Conservation (phyloP, 2,113 vertebrate genomes). For the Catagonus wagneri region DNA sequence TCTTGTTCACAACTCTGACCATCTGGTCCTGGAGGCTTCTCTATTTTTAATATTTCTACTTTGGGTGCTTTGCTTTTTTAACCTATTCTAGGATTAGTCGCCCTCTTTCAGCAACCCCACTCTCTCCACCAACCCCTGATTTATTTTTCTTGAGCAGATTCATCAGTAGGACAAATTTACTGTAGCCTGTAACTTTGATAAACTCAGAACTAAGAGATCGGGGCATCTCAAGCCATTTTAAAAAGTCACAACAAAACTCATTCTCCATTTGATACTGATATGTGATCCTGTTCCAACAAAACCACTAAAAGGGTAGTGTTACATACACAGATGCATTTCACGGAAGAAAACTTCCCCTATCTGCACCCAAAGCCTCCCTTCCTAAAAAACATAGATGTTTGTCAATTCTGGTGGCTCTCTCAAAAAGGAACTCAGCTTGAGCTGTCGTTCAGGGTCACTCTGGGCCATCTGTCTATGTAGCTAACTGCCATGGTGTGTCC, state of each 20-base stretch:
- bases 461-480: neutral
- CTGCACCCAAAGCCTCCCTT: neutral
- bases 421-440: neutral
- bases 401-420: neutral
- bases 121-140: slow-evolving; percentile 56
- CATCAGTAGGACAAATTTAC: slow-evolving; percentile 13
- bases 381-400: neutral
- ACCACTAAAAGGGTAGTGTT: neutral
- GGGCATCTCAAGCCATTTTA: neutral
- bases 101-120: slow-evolving; percentile 75
- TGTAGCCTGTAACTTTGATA: slow-evolving; percentile 27
- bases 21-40: slow-evolving; percentile 81
- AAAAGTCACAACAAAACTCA: neutral
- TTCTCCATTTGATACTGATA: neutral
- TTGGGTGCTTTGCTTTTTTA: slow-evolving; percentile 78
- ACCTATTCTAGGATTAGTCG: slow-evolving; percentile 79
- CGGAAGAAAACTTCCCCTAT: neutral
- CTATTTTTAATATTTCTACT: slow-evolving; percentile 84
- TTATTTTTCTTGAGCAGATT: slow-evolving; percentile 57
- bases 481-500: neutral
- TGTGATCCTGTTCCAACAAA: neutral
- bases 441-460: neutral
- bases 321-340: neutral
- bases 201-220: slow-evolving; percentile 29
- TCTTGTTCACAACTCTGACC: slow-evolving; percentile 77